Conservation (phyloP, 30 jellyfish, hydroid and myxozoan species). For the Turritopsis dohrnii region DNA sequence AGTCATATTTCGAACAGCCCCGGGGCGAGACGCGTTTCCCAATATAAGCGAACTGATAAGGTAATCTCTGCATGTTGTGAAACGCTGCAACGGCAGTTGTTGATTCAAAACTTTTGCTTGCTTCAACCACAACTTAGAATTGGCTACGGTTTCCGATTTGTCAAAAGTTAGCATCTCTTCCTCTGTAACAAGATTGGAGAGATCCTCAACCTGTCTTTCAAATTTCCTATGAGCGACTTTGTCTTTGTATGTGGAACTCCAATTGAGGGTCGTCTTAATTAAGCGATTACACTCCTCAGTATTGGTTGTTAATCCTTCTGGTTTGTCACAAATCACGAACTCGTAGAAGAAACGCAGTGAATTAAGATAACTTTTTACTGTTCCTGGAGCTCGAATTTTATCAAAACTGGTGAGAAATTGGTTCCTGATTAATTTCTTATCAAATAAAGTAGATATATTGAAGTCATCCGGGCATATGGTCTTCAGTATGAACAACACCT, state of each 20-base stretch:
- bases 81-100: not conserved
- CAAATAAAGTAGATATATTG: not conserved
- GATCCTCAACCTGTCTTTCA: not conserved
- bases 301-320: not conserved
- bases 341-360: conserved; percentile 17
- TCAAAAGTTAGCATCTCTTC: not conserved
- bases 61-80: not conserved
- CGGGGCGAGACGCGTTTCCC: not conserved
- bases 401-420: conserved; percentile 19
- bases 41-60: not conserved
- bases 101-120: not conserved
- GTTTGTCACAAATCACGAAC: not conserved
- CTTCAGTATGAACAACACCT: not conserved
- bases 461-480: not conserved
- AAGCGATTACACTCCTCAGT: not conserved
- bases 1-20: not conserved
- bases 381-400: conserved; percentile 4
- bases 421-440: not conserved
- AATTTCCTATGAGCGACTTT: not conserved
- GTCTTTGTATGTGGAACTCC: not conserved
- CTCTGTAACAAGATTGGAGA: not conserved
- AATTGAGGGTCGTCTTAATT: not conserved
- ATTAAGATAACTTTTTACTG: conserved; percentile 31
- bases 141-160: not conserved
- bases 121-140: not conserved